A percentile compares a stretch with the other conserved stretches of the same genome.
These are phyloP conservation scores for Deilephila elpenor DNA, from an alignment of 2,888 invertebrate genomes.

Conservation along the genomic window DNA sequence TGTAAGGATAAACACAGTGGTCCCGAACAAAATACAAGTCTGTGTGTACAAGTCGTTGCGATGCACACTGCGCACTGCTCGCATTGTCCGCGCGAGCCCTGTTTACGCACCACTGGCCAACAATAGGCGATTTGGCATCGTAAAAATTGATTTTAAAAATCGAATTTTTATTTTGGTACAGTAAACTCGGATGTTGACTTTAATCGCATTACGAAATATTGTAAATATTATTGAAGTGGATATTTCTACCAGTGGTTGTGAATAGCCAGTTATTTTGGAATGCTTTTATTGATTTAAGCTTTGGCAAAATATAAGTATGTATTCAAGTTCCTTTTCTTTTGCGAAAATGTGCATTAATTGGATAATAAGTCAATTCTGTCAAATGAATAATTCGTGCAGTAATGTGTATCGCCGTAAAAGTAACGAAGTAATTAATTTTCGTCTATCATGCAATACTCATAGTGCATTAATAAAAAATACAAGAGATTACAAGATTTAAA, in stretches of 20 bases:
- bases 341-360: neutral
- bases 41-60: neutral
- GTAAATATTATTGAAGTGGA: neutral
- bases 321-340: neutral
- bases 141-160: constrained; percentile 22
- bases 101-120: constrained; percentile 10
- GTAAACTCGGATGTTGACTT: neutral
- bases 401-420: no score
- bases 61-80: neutral
- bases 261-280: no score
- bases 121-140: neutral
- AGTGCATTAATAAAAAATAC: no score
- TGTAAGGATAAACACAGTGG: constrained; percentile 1
- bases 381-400: no score
- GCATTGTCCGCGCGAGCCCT: neutral
- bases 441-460: no score
- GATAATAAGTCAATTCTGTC: no score
- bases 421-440: no score
- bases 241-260: neutral
- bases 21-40: neutral
- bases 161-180: constrained; percentile 7
- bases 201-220: constrained; percentile 5
- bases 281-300: no score
- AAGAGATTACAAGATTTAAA: neutral
- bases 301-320: neutral